phyloP scores from a whole-genome alignment of 2,888 invertebrate genomes.

The Eumacrocentrus americanus region DNA sequence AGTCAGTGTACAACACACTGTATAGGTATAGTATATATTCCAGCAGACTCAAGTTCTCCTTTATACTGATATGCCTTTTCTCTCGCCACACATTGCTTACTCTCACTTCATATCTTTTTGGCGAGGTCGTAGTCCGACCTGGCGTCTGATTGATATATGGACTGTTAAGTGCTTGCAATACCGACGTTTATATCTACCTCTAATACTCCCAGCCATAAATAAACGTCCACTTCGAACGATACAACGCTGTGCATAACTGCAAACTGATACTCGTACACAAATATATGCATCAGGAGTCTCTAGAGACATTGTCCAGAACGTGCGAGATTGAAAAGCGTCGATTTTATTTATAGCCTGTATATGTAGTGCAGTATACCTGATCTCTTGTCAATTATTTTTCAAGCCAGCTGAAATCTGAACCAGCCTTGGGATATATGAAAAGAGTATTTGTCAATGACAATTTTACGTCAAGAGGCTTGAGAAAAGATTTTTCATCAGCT shows the following conservation, averaged over 20 bases:
- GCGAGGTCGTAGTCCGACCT: slow-evolving; percentile 46
- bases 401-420: no score
- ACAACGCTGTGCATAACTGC: slow-evolving; percentile 30
- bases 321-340: slow-evolving; percentile 9
- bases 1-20: slow-evolving; percentile 23
- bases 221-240: slow-evolving; percentile 52
- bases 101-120: slow-evolving; percentile 9
- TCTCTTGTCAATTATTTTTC: neutral
- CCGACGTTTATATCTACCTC: slow-evolving; percentile 60
- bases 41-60: slow-evolving; percentile 33
- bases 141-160: slow-evolving; percentile 62
- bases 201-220: slow-evolving; percentile 59
- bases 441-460: neutral
- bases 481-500: neutral
- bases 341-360: slow-evolving; percentile 25
- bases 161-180: slow-evolving; percentile 62
- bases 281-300: neutral
- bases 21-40: neutral
- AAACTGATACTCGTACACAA: neutral
- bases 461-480: slow-evolving; percentile 7
- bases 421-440: neutral
- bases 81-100: neutral
- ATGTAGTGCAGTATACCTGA: no score
- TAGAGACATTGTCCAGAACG: slow-evolving; percentile 27
- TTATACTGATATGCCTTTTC: slow-evolving; percentile 10